phyloP scores from a whole-genome alignment of 2,888 invertebrate species.

The Cheiracanthium punctorium region DNA sequence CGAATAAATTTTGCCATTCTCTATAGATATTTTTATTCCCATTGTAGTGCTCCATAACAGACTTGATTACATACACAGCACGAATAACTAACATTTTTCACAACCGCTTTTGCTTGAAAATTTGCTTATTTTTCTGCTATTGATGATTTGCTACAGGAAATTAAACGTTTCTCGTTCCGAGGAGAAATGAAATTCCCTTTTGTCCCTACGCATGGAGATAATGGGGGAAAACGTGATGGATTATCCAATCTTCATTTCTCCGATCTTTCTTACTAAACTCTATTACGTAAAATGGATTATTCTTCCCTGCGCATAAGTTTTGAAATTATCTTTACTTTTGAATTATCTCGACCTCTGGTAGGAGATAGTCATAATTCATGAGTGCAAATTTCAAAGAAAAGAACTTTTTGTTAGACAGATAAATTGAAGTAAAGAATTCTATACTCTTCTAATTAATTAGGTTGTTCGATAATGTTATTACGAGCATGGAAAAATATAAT shows the following conservation, averaged over 20 bases:
- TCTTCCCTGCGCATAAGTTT: constrained; percentile 37
- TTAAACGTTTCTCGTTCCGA: constrained; percentile 20
- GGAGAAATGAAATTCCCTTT: constrained; percentile 33
- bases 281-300: constrained; percentile 61
- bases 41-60: not conserved
- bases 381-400: constrained; percentile 25
- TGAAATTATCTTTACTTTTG: constrained; percentile 56
- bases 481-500: not conserved
- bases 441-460: not conserved
- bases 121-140: not conserved
- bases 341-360: constrained; percentile 46
- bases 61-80: not conserved
- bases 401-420: not conserved
- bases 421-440: not conserved
- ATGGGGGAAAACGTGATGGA: constrained; percentile 55
- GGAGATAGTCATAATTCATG: constrained; percentile 45
- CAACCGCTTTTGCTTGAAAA: not conserved
- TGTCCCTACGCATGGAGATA: constrained; percentile 37
- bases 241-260: constrained; percentile 58
- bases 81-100: constrained; percentile 10
- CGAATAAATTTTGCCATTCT: not conserved
- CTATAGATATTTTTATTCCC: not conserved
- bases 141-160: constrained; percentile 15
- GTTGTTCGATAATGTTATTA: not conserved
- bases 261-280: constrained; percentile 58